phyloP scores from a whole-genome alignment of 1,140 invertebrate genomes.

The Hermetia illucens region DNA sequence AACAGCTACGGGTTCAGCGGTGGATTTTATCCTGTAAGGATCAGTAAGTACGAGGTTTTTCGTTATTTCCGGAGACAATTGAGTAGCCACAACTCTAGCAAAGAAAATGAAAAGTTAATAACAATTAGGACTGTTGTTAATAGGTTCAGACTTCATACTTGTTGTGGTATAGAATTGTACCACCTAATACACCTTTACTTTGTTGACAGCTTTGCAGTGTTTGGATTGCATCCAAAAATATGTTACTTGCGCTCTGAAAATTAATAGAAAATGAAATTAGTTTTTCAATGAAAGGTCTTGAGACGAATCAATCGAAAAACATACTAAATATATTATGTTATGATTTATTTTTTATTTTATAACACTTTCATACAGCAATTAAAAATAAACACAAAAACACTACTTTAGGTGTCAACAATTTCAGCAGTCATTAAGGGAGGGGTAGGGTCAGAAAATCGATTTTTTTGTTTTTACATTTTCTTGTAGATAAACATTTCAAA shows the following conservation, averaged over 20 bases:
- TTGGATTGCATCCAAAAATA: conserved; percentile 69
- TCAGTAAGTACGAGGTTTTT: conserved; percentile 65
- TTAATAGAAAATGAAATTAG: conserved; percentile 10
- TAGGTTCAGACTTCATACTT: no score
- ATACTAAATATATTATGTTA: conserved; percentile 4
- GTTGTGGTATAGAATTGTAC: conserved; percentile 66
- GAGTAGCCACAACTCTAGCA: conserved; percentile 59
- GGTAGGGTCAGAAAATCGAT: no score
- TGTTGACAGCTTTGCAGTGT: conserved; percentile 62
- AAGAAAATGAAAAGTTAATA: neutral
- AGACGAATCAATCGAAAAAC: neutral
- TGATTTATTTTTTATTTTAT: no score
- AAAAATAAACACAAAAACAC: no score
- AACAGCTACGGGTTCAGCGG: conserved; percentile 48
- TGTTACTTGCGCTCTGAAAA: conserved; percentile 58
- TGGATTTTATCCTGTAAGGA: conserved; percentile 64
- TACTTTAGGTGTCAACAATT: no score
- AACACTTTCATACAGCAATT: no score
- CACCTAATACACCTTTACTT: conserved; percentile 56
- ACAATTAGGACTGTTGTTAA: neutral
- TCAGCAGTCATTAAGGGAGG: no score
- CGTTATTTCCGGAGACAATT: conserved; percentile 54
- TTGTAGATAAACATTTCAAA: no score
- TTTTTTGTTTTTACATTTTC: no score
- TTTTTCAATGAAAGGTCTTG: neutral